Conservation (phyloP, 2,888 invertebrate species). For the Eilema depressum region DNA sequence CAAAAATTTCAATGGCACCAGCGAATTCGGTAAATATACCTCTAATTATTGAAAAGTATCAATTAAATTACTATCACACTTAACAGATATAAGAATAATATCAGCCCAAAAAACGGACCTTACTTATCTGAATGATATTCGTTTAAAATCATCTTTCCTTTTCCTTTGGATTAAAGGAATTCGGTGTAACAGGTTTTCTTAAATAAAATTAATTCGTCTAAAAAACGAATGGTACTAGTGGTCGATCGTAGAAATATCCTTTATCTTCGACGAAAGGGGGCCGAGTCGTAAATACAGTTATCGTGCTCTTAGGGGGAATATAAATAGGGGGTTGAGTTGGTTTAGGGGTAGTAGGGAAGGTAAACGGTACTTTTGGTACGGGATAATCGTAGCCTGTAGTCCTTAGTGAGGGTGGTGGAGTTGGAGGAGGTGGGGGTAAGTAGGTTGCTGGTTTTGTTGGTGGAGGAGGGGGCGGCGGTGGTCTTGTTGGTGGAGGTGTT, state of each 20-base stretch:
- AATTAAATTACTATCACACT: slow-evolving; percentile 6
- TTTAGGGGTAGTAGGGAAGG: slow-evolving; percentile 54
- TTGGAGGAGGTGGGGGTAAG: slow-evolving; percentile 39
- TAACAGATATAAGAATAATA: neutral
- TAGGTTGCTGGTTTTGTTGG: slow-evolving; percentile 31
- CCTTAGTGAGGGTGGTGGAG: slow-evolving; percentile 51
- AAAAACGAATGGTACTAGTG: slow-evolving; percentile 77
- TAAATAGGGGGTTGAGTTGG: slow-evolving; percentile 35
- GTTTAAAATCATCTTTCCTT: slow-evolving; percentile 5
- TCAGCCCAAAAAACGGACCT: neutral
- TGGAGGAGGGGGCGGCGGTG: slow-evolving; percentile 21
- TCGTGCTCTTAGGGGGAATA: slow-evolving; percentile 30
- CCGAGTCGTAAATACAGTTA: slow-evolving; percentile 61
- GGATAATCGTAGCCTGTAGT: slow-evolving; percentile 71
- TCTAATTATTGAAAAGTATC: slow-evolving; percentile 10
- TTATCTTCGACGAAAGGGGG: slow-evolving; percentile 74
- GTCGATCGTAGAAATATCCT: slow-evolving; percentile 82
- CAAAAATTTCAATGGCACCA: slow-evolving; percentile 2
- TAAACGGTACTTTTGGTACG: slow-evolving; percentile 63
- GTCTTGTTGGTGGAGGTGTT: slow-evolving; percentile 33
- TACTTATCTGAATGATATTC: slow-evolving; percentile 4
- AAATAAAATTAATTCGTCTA: slow-evolving; percentile 58
- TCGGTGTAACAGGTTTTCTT: slow-evolving; percentile 46
- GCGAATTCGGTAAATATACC: slow-evolving; percentile 7
- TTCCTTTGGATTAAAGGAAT: neutral